phyloP scores from a whole-genome alignment of 1,140 invertebrate species.

The Gyrodactylus bullatarudis region DNA sequence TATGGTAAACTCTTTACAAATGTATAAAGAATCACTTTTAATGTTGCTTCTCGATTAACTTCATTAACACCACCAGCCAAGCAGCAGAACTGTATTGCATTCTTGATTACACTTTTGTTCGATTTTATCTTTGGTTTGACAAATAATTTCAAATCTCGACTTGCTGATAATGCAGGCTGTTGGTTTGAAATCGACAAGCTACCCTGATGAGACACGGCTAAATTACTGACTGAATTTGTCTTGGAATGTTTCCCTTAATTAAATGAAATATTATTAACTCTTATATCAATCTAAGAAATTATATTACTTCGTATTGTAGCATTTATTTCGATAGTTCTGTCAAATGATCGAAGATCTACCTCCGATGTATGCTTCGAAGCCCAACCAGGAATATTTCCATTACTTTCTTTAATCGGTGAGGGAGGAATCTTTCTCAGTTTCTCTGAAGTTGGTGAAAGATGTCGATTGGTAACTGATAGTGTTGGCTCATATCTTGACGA shows the following conservation, averaged over 20 bases:
- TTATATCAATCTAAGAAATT: neutral
- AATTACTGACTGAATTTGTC: too few relatives aligned
- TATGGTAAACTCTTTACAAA: neutral
- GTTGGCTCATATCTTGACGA: neutral
- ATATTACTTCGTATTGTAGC: neutral
- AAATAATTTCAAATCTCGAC: conserved; percentile 36
- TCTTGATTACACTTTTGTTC: conserved; percentile 73
- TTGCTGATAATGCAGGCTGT: neutral
- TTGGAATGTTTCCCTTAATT: too few relatives aligned
- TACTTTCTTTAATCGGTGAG: neutral
- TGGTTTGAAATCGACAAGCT: neutral
- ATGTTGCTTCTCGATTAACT: conserved; percentile 55
- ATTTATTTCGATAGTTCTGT: neutral
- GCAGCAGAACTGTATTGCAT: conserved; percentile 86
- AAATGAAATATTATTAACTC: neutral
- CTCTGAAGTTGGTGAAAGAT: neutral
- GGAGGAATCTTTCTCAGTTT: neutral
- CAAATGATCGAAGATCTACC: neutral
- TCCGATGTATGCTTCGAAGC: neutral
- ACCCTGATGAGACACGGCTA: neutral
- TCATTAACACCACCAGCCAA: conserved; percentile 80
- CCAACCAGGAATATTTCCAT: neutral
- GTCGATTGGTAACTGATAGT: neutral
- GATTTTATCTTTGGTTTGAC: conserved; percentile 76
- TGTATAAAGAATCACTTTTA: conserved; percentile 30